Percentiles rank a stretch among this genome's conserved stretches.
Evolutionary conservation across 2,888 invertebrate genomes (phyloP).

Genomic region (Tenthredo mesomela): DNA sequence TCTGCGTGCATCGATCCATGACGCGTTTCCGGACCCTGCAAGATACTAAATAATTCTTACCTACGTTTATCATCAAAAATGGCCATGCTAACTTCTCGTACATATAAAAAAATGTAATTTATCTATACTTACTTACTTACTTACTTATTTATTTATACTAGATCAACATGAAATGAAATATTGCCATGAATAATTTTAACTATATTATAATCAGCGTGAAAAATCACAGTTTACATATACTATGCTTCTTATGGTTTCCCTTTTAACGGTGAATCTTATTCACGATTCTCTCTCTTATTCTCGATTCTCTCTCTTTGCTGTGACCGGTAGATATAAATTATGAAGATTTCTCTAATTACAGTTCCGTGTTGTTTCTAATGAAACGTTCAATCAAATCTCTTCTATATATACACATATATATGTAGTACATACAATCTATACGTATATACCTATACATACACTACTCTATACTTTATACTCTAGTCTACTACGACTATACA

Average conservation of each 20-base stretch:
- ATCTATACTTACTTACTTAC: neutral
- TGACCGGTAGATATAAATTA: slow-evolving; percentile 6
- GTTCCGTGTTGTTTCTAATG: slow-evolving; percentile 32
- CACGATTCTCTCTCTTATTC: neutral
- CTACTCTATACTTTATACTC: neutral
- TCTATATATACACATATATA: neutral
- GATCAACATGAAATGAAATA: neutral
- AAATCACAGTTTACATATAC: neutral
- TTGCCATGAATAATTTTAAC: neutral
- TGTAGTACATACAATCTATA: neutral
- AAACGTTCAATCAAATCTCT: slow-evolving; percentile 28
- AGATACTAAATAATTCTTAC: neutral
- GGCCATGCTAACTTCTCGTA: too few species aligned
- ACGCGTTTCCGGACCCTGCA: slow-evolving; percentile 38
- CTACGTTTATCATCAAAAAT: neutral
- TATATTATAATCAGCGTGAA: neutral
- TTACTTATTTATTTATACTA: neutral
- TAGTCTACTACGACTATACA: too few species aligned
- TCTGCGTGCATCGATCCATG: slow-evolving; percentile 29
- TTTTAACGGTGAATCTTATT: slow-evolving; percentile 31
- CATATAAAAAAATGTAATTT: too few species aligned
- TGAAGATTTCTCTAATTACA: slow-evolving; percentile 37
- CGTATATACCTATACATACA: neutral
- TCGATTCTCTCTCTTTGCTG: neutral
- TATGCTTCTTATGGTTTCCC: neutral